phyloP scores from a whole-genome alignment of 2,888 invertebrate species.

The Camponotus fellah region DNA sequence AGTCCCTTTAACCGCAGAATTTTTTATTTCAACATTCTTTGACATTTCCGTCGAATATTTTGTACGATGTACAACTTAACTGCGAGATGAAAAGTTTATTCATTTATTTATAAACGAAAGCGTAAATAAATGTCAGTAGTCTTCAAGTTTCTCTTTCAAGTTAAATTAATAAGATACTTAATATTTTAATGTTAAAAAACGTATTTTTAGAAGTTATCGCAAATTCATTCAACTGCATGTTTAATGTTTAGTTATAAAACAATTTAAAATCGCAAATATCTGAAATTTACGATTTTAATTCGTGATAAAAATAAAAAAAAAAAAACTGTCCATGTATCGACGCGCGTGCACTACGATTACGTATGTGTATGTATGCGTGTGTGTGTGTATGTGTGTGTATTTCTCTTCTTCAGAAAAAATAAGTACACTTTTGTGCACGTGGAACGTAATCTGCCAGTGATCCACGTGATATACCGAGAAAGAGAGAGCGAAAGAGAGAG shows the following conservation, averaged over 20 bases:
- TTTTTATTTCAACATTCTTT: not conserved
- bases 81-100: not conserved
- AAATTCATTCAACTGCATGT: not conserved
- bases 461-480: conserved; percentile 29
- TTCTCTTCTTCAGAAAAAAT: conserved; percentile 61
- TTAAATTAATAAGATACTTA: conserved; percentile 16
- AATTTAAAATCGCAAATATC: not conserved
- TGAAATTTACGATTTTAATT: not conserved
- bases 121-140: not conserved
- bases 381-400: conserved; percentile 55
- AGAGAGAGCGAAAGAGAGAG: conserved; percentile 38
- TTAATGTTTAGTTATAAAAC: not conserved
- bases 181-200: not conserved
- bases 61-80: not conserved
- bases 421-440: conserved; percentile 53
- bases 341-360: conserved; percentile 65
- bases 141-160: not conserved
- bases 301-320: too few relatives aligned
- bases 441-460: conserved; percentile 55
- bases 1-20: not conserved
- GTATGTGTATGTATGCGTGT: conserved; percentile 53
- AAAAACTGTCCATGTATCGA: conserved; percentile 57
- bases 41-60: not conserved
- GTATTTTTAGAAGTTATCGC: not conserved
- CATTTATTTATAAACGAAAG: not conserved